Base-by-base conservation (phyloP, 2,888 invertebrate species). In the Dryobota labecula region DNA sequence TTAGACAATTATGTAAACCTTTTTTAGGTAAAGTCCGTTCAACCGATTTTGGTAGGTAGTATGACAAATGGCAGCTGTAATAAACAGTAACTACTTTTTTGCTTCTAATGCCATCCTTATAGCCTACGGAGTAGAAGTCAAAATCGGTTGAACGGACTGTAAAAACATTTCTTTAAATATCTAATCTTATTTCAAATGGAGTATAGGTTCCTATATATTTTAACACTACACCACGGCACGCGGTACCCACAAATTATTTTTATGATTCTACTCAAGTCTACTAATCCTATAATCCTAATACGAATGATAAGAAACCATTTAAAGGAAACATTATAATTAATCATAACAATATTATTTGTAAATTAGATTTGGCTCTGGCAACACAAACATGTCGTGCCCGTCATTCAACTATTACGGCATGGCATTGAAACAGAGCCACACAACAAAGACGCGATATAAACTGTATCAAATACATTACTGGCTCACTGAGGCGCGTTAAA, bases 361-460 rank as follows among this genome's bases (percentile, higher is more conserved):
- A 66, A 57, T 57, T 41, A 53, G 33, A 51, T 62, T 8, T 47
- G 30, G 11, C 11, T 38, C 61, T 76, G 67, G 79, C 79, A 79
- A 79, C 71, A 79, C 57, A 79, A 67, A 79, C 57, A 57, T 56
- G 61, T 69, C 24, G 72, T 18, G 57, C 43, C 53, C 56, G 47
- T 51, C 80, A 70, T 63, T 69, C 64, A 70, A 64, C 47, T 64
- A 73, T 61, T 63, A 69, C 72, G 53, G 70, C 58, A 53, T 80
- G 75, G n/a, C 72, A 81, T 81, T 71, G 71, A 70, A 69, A 70
- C 63, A 43, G 43, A 64, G 43, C 57, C 33, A 77, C 71, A 77
- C 71, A 75, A 82, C 66, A 70, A 47, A 78, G 58, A 53, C 49
- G 18, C 68, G 64, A 71, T 71, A 68, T 56, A 47, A 71, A 80